Conservation (phyloP, 2,113 vertebrate genomes). For the Lasiurus borealis region DNA sequence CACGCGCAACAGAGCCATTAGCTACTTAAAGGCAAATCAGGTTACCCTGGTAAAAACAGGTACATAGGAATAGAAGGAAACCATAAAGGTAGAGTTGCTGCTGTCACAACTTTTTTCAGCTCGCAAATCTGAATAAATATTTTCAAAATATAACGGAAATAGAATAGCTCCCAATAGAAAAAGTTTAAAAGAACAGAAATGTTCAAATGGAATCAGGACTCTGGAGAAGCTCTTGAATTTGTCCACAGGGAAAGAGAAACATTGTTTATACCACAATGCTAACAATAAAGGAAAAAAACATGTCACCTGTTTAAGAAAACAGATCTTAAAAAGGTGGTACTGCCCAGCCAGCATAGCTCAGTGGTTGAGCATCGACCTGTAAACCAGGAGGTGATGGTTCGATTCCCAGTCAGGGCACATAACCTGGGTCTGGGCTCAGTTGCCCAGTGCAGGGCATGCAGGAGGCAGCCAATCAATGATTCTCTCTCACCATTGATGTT, state of each 20-base stretch:
- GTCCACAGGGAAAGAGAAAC: neutral
- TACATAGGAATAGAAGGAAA: neutral
- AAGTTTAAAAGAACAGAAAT: neutral
- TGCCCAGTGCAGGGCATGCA: too few relatives aligned
- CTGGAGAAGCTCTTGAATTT: slow-evolving; percentile 35
- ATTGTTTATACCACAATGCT: neutral
- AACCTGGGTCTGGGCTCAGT: too few relatives aligned
- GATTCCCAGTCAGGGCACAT: too few relatives aligned
- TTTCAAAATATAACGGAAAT: slow-evolving; percentile 22
- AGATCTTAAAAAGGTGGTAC: neutral
- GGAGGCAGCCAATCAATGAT: too few relatives aligned
- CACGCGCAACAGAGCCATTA: neutral
- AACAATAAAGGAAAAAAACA: neutral
- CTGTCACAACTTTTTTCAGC: neutral
- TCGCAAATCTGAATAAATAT: slow-evolving; percentile 36
- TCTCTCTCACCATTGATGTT: too few relatives aligned
- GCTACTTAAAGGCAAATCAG: neutral
- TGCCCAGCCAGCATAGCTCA: too few relatives aligned
- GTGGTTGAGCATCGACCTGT: too few relatives aligned
- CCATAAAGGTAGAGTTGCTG: neutral
- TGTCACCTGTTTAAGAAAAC: neutral
- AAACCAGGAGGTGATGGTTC: too few relatives aligned
- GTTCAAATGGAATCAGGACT: neutral
- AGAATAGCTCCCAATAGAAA: neutral
- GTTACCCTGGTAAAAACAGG: neutral